These are phyloP conservation scores for Siderastrea radians DNA, from an alignment of 92 coral and sea anemone genomes.

Conservation along the genomic window DNA sequence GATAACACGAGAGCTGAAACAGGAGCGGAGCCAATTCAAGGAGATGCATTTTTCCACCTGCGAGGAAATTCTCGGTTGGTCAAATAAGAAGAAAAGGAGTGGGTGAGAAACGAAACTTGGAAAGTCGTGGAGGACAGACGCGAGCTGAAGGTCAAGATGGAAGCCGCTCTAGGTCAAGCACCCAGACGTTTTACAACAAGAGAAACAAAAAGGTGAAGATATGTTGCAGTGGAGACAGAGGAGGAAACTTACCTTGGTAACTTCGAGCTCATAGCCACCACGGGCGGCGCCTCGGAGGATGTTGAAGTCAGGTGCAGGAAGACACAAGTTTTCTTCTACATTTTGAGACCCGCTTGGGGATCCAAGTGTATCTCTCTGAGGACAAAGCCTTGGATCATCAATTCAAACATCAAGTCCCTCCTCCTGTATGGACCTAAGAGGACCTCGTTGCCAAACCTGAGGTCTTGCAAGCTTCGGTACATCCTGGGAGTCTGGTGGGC, in stretches of 20 bases:
- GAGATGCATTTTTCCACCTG: neutral
- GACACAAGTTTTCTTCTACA: slow-evolving; percentile 3
- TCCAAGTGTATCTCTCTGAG: slow-evolving; percentile 10
- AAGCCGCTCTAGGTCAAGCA: neutral
- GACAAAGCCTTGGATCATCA: neutral
- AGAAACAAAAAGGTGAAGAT: slow-evolving; percentile 22
- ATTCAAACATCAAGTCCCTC: neutral
- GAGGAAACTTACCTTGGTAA: no score
- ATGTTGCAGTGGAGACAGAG: no score
- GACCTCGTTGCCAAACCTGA: neutral
- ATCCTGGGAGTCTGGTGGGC: neutral
- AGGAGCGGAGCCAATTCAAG: neutral
- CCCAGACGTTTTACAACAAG: neutral
- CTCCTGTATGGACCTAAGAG: neutral
- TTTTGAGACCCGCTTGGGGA: neutral
- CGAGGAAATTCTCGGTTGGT: slow-evolving; percentile 18
- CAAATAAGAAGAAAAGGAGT: neutral
- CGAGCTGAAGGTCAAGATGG: slow-evolving; percentile 23
- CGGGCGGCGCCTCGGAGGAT: slow-evolving; percentile 17
- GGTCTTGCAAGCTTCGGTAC: neutral
- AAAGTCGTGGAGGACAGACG: slow-evolving; percentile 23
- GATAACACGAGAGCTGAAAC: neutral
- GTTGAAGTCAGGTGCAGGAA: slow-evolving; percentile 11
- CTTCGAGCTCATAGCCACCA: no score
- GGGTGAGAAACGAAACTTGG: slow-evolving; percentile 23